Evolutionary conservation across 2,113 vertebrate genomes (phyloP).

Genomic region (Rhynchomys soricoides): DNA sequence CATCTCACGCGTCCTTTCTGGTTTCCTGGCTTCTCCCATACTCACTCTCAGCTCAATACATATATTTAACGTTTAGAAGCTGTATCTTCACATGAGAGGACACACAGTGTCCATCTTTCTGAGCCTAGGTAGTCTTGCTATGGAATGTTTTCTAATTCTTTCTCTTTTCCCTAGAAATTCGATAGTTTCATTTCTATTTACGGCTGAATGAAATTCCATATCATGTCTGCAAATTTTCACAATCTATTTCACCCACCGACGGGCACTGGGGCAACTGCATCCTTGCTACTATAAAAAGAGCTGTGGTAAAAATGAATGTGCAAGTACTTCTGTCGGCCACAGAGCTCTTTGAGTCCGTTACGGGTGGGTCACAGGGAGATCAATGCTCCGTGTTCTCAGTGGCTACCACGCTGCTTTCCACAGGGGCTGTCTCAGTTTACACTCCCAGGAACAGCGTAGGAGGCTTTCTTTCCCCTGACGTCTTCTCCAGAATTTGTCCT

Average conservation of each 20-base stretch:
- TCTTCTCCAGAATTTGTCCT: background rate
- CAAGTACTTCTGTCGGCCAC: background rate
- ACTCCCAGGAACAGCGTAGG: too few relatives aligned
- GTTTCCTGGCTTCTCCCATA: background rate
- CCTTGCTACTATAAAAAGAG: background rate
- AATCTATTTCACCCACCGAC: background rate
- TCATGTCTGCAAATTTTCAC: background rate
- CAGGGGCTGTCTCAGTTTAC: background rate
- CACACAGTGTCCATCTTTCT: background rate
- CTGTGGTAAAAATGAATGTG: background rate
- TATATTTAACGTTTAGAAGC: background rate
- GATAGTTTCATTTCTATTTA: background rate
- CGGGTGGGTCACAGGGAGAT: too few relatives aligned
- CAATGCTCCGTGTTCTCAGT: too few relatives aligned
- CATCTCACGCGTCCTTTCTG: background rate
- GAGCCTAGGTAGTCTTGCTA: background rate
- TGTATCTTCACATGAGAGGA: background rate
- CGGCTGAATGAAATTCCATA: too few relatives aligned
- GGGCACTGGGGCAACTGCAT: background rate
- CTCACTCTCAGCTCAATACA: background rate
- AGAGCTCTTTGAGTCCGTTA: background rate
- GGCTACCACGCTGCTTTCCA: too few relatives aligned
- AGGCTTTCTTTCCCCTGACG: too few relatives aligned
- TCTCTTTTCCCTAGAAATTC: background rate
- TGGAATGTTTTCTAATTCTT: background rate